phyloP scores from a whole-genome alignment of 2,797 vertebrate species.

The Sebastes oblongus region DNA sequence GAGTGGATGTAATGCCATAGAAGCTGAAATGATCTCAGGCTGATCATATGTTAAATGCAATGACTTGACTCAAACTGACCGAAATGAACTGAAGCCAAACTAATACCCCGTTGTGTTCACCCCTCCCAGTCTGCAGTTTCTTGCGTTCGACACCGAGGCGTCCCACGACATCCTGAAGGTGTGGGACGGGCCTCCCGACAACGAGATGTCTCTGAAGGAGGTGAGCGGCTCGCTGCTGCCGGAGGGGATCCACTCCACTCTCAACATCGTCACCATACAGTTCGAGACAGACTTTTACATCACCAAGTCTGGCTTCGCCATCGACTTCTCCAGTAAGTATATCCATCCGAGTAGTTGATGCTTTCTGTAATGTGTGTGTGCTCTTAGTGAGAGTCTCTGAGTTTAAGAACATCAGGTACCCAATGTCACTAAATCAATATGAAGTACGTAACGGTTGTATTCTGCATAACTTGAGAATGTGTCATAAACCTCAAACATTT shows the following conservation, averaged over 20 bases:
- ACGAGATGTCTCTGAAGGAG: slow-evolving; percentile 95
- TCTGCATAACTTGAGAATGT: background rate
- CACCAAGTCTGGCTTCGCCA: slow-evolving; percentile 98
- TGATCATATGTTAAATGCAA: background rate
- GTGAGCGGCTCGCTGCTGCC: slow-evolving; percentile 96
- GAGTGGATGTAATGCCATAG: background rate
- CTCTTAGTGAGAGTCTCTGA: background rate
- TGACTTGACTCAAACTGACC: background rate
- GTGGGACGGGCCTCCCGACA: slow-evolving; percentile 95
- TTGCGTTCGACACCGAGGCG: slow-evolving; percentile 97
- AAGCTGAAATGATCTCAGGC: background rate
- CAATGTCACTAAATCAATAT: background rate
- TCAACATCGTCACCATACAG: slow-evolving; percentile 94
- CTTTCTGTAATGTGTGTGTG: background rate
- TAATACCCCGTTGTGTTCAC: background rate
- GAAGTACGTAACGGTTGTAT: background rate
- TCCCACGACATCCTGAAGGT: slow-evolving; percentile 97
- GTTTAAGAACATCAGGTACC: background rate
- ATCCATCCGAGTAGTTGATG: background rate
- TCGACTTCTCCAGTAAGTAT: slow-evolving; percentile 97
- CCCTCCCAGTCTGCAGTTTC: slow-evolving; percentile 90
- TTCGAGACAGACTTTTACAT: slow-evolving; percentile 99
- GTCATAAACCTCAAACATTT: background rate
- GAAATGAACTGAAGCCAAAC: background rate
- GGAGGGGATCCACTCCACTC: slow-evolving; percentile 96